Conservation (phyloP, 2,888 invertebrate genomes). For the Sinelater perroti region DNA sequence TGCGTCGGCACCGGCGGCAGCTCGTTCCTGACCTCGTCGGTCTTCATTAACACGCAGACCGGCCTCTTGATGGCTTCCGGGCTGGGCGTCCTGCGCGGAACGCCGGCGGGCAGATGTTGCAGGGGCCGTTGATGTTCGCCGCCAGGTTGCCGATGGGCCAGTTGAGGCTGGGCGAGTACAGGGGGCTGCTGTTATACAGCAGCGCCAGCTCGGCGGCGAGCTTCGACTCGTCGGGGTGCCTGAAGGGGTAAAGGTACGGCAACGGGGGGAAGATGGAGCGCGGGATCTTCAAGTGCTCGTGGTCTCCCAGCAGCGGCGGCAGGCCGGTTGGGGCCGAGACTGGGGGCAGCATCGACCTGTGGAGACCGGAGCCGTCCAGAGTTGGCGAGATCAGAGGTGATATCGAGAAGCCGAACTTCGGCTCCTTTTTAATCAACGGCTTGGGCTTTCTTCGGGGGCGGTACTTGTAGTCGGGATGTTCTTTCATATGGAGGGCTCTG, state of each 20-base stretch:
- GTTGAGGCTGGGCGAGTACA: slow-evolving; percentile 63
- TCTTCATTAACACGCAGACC: slow-evolving; percentile 73
- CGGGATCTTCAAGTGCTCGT: slow-evolving; percentile 71
- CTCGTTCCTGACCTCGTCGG: slow-evolving; percentile 64
- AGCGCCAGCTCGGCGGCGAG: slow-evolving; percentile 76
- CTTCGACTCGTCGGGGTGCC: slow-evolving; percentile 66
- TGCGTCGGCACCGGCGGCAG: slow-evolving; percentile 62
- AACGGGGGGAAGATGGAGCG: slow-evolving; percentile 75
- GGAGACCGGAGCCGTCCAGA: slow-evolving; percentile 60
- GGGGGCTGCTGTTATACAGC: slow-evolving; percentile 66
- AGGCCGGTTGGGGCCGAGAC: slow-evolving; percentile 62
- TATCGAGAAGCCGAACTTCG: slow-evolving; percentile 76
- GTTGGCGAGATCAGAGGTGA: slow-evolving; percentile 69
- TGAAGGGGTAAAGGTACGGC: slow-evolving; percentile 76
- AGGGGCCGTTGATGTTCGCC: slow-evolving; percentile 46
- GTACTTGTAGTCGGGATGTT: slow-evolving; percentile 93
- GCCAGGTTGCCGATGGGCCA: slow-evolving; percentile 55
- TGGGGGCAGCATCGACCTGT: slow-evolving; percentile 62
- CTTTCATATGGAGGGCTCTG: slow-evolving; percentile 93
- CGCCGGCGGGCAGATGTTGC: slow-evolving; percentile 60
- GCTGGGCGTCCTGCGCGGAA: slow-evolving; percentile 54
- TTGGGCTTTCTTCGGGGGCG: slow-evolving; percentile 88
- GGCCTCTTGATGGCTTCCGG: slow-evolving; percentile 62
- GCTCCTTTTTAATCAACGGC: slow-evolving; percentile 82
- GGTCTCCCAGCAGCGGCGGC: slow-evolving; percentile 63